A percentile compares a stretch with the other conserved stretches of the same genome.
These are phyloP conservation scores for Poecilobothrus nobilitatus DNA, from an alignment of 2,888 invertebrate genomes.

Conservation along the genomic window DNA sequence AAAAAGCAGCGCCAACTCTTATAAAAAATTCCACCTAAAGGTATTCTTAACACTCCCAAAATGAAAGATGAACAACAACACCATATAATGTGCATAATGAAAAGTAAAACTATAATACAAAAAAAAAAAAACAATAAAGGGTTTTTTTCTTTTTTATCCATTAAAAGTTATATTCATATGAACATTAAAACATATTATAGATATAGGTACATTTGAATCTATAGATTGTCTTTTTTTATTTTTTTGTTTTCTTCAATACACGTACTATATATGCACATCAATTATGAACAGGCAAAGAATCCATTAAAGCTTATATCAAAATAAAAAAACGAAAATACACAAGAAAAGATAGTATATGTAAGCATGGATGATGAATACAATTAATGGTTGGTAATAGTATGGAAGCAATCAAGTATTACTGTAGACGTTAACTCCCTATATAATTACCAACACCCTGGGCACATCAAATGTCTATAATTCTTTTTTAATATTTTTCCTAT, in stretches of 20 bases:
- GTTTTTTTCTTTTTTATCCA: too few relatives aligned
- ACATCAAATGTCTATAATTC: constrained; percentile 4
- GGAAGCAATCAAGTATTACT: constrained; percentile 7
- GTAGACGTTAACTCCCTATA: constrained; percentile 43
- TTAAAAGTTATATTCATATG: too few relatives aligned
- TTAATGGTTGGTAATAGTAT: constrained; percentile 2
- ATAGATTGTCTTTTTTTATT: too few relatives aligned
- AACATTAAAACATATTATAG: too few relatives aligned
- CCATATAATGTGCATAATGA: not conserved
- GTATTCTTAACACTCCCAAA: constrained; percentile 5
- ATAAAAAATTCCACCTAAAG: not conserved
- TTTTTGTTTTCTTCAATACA: not conserved
- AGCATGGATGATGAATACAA: constrained; percentile 15
- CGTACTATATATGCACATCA: not conserved
- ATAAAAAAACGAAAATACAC: too few relatives aligned
- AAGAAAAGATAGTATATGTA: not conserved
- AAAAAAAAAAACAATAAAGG: too few relatives aligned
- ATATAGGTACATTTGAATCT: too few relatives aligned
- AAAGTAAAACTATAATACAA: not conserved
- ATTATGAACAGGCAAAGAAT: too few relatives aligned
- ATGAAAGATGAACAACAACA: constrained; percentile 3
- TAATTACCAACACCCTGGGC: constrained; percentile 43
- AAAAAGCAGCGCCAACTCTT: not conserved
- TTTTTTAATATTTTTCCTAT: not conserved
- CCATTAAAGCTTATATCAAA: too few relatives aligned